phyloP scores from a whole-genome alignment of 2,113 vertebrate genomes.

The Argyrosomus japonicus region DNA sequence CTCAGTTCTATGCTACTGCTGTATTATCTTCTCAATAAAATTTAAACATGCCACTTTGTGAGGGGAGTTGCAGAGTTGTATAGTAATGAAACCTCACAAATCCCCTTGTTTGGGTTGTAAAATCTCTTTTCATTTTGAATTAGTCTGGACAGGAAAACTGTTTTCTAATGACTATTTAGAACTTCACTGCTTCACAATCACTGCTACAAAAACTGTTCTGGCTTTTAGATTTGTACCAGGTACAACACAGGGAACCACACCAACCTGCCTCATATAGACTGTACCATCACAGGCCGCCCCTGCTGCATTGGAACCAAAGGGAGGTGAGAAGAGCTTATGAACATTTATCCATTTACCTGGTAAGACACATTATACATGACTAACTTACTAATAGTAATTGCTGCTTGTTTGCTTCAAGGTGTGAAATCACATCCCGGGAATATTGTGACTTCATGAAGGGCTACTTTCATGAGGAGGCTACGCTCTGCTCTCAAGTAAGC shows the following conservation, averaged over 20 bases:
- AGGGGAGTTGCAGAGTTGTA: background rate
- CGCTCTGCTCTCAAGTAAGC: conserved; percentile 96
- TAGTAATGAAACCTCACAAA: too few relatives aligned
- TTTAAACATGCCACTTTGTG: background rate
- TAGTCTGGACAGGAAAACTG: background rate
- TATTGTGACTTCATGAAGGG: conserved; percentile 99
- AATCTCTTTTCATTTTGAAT: too few relatives aligned
- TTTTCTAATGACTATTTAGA: too few relatives aligned
- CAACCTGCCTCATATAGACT: conserved; percentile 97
- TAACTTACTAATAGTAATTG: conserved; percentile 3
- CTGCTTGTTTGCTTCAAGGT: conserved; percentile 82
- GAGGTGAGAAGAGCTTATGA: conserved; percentile 84
- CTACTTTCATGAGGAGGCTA: conserved; percentile 98
- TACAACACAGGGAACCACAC: conserved; percentile 95
- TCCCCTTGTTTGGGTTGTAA: too few relatives aligned
- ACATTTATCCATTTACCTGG: background rate
- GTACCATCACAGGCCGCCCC: conserved; percentile 94
- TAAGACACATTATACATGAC: background rate
- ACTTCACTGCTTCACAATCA: too few relatives aligned
- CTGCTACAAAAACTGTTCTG: background rate
- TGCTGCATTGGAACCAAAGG: conserved; percentile 99
- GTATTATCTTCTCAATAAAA: background rate
- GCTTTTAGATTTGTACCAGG: conserved; percentile 93
- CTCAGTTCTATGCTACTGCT: background rate
- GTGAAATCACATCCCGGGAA: conserved; percentile 98